Conservation (phyloP, 2,888 invertebrate genomes). For the Aleiodes testaceus region DNA sequence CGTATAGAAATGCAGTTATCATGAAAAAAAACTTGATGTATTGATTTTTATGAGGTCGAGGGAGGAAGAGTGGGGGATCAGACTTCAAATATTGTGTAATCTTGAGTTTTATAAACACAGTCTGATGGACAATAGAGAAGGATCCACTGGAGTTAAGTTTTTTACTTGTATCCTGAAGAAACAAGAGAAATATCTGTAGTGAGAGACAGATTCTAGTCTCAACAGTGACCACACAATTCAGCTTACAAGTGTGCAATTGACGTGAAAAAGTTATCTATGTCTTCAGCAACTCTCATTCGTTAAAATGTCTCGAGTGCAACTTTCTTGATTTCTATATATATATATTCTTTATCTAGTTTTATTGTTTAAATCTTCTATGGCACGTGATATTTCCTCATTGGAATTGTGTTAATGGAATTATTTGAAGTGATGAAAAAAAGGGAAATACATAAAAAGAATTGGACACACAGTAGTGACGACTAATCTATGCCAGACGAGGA, state of each 20-base stretch:
- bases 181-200: not conserved
- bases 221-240: conserved; percentile 19
- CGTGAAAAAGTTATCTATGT: conserved; percentile 22
- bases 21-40: too few relatives aligned
- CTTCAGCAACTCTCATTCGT: not conserved
- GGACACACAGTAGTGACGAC: conserved; percentile 46
- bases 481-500: conserved; percentile 45
- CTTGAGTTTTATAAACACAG: too few relatives aligned
- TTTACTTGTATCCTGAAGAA: too few relatives aligned
- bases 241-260: conserved; percentile 17
- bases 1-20: too few relatives aligned
- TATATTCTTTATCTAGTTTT: too few relatives aligned
- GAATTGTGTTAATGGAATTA: not conserved
- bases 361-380: not conserved
- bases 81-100: too few relatives aligned
- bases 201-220: conserved; percentile 13
- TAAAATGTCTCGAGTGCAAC: conserved; percentile 17
- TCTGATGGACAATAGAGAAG: too few relatives aligned
- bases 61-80: too few relatives aligned
- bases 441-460: conserved; percentile 7
- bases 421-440: not conserved
- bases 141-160: too few relatives aligned
- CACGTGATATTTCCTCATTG: not conserved
- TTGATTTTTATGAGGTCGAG: too few relatives aligned
- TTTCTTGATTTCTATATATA: too few relatives aligned